Evolutionary conservation across 1,140 invertebrate genomes (phyloP).

Genomic region (Camponotus pennsylvanicus): DNA sequence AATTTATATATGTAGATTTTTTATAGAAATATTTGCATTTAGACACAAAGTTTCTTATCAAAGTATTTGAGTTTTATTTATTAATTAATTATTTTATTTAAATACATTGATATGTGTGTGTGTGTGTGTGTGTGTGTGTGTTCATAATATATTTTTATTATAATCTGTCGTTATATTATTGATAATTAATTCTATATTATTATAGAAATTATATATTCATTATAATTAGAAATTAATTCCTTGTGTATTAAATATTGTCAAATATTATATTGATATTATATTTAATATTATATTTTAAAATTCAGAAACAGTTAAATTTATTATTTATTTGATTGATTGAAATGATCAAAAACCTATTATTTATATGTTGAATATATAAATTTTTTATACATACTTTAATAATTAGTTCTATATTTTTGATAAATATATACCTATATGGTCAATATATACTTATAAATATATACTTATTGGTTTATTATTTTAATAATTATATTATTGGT

Average conservation of each 20-base stretch:
- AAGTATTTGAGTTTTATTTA: neutral
- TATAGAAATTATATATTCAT: neutral
- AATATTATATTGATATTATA: neutral
- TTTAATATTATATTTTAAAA: too few relatives aligned
- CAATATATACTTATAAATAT: too few relatives aligned
- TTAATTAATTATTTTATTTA: neutral
- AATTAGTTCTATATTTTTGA: constrained; percentile 11
- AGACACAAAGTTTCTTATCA: neutral
- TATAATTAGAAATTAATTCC: constrained; percentile 34
- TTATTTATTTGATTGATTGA: neutral
- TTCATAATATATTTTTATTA: neutral
- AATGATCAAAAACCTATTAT: neutral
- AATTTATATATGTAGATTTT: neutral
- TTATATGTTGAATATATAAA: too few relatives aligned
- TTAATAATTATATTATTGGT: constrained; percentile 4
- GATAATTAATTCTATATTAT: constrained; percentile 14
- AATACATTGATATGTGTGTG: neutral
- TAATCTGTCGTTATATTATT: neutral
- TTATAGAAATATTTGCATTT: neutral
- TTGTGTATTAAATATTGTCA: neutral
- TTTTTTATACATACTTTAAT: neutral
- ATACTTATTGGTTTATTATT: neutral
- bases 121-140: too few relatives aligned
- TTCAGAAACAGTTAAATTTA: too few relatives aligned
- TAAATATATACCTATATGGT: neutral